phyloP scores from a whole-genome alignment of 2,113 vertebrate species.

The Cepphus grylle region DNA sequence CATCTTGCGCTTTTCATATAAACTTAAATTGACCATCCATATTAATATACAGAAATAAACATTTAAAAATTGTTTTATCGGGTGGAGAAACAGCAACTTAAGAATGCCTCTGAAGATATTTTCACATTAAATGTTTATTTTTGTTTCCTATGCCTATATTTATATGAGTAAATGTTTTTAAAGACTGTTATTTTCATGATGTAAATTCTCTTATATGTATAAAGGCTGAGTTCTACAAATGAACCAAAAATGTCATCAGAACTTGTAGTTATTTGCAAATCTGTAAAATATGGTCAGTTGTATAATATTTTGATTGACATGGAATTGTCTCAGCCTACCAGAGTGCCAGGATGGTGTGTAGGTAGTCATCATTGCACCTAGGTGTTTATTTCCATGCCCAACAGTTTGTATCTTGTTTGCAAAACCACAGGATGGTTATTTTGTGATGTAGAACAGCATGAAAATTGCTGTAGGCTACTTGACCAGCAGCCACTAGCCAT shows the following conservation, averaged over 20 bases:
- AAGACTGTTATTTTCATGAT: background rate
- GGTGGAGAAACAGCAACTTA: background rate
- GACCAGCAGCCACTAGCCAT: background rate
- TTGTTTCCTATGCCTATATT: background rate
- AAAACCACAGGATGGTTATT: background rate
- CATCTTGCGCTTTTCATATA: background rate
- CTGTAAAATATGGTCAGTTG: background rate
- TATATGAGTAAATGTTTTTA: background rate
- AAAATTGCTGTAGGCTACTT: background rate
- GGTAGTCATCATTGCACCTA: background rate
- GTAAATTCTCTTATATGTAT: background rate
- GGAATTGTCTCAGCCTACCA: background rate
- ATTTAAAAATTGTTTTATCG: background rate
- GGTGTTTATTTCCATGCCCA: background rate
- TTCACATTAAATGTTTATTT: background rate
- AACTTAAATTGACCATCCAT: background rate
- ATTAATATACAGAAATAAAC: background rate
- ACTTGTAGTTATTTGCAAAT: background rate
- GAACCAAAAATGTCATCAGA: background rate
- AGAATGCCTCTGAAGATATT: background rate
- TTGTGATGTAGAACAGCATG: background rate
- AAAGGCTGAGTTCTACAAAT: background rate
- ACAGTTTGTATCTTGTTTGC: background rate
- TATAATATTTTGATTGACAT: background rate
- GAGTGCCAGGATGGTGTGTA: background rate